Base-by-base conservation (phyloP, 2,888 invertebrate genomes). In the Neoascia interrupta region DNA sequence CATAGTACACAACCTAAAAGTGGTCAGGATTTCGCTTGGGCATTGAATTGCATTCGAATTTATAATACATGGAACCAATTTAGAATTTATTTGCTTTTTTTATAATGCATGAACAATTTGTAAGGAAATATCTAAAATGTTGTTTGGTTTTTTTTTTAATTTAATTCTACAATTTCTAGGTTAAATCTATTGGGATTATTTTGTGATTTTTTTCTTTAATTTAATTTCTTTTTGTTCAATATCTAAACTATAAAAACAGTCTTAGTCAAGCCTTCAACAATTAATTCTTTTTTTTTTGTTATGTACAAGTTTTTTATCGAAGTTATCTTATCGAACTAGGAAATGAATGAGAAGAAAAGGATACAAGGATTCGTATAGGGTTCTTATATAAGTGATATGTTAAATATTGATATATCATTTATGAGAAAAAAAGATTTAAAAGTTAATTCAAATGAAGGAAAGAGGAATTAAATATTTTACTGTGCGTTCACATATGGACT, bases 231-330 rank as follows among this genome's bases (percentile, higher is more conserved):
- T n/a, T 16, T 23, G 26, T 34, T 63, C 11, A 58, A 54, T 72
- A 49, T 72, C 53, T 72, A 56, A 73, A 61, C 66, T 79, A 73
- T 66, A 76, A 81, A 83, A 85, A 85, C 85, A 85, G 85, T 85
- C 85, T 85, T 84, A 63, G 82, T 81, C 81, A 82, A 84, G 82
- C 85, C 84, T 83, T 80, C 53, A 79, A 79, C 79, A 79, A 73
- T 41, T 45, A 37, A 28, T 45, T 45, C 23, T 61, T 60, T 70
- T 41, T 26, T 19, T 51, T 31, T 26, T 53, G 15, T 13, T 72
- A 61, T 70, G 1, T 73, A 79, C 79, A 79, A 8, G 23, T 31
- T 34, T 31, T 53, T 28, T 45, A 16, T 26, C 18, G 3, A 13
- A 6, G n/a, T n/a, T n/a, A n/a, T 47, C 11, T 54, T 31, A 28